Evolutionary conservation across 2,888 invertebrate genomes (phyloP), one percentile per base, ranked within the genome.

Genomic region (Bombyx huttoni): DNA sequence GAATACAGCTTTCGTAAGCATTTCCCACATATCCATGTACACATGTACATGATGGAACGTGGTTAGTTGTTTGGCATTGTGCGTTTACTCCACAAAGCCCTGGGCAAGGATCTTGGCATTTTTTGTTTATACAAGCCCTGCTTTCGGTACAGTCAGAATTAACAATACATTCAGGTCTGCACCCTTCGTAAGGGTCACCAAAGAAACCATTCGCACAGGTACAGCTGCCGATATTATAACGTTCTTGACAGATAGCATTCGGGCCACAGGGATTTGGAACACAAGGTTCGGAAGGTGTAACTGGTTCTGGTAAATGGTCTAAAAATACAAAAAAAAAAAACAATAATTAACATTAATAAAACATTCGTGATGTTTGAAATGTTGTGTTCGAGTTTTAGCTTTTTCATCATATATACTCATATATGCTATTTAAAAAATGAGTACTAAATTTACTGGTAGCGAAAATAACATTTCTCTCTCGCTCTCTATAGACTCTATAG

Each of bases 41-140:
- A 64, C 95, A 95, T 48, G 89, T 89, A 71, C 96, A 96, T 59
- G 92, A 91, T 8, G 96, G 94, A 58, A 92, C 85, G 67, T 95
- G 95, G 61, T 93, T 92, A 13, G 94, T 90, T 40, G 93, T 93
- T 79, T 92, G 90, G 67, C 96, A 96, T 63, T 91, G 82, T 13
- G 94, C 92, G 71, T 93, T 93, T 51, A 89, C 86, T 51, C 95
- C 96, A 68, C 96, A 96, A 51, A 92, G 90, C 51, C 94, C 95
- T 54, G 91, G 90, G 64, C 95, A 94, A 49, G 94, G 93, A 68
- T 94, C 91, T 67, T 89, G 86, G 69, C 94, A 94, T 73, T 91
- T 92, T 51, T 91, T 91, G 58, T 90, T 89, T 34, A 92, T 87
- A 68, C 94, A 94, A 7, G 92, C 91, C 59, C 89, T 87, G 58